Conservation (phyloP, 2,888 invertebrate species). For the Oligia fasciuncula region DNA sequence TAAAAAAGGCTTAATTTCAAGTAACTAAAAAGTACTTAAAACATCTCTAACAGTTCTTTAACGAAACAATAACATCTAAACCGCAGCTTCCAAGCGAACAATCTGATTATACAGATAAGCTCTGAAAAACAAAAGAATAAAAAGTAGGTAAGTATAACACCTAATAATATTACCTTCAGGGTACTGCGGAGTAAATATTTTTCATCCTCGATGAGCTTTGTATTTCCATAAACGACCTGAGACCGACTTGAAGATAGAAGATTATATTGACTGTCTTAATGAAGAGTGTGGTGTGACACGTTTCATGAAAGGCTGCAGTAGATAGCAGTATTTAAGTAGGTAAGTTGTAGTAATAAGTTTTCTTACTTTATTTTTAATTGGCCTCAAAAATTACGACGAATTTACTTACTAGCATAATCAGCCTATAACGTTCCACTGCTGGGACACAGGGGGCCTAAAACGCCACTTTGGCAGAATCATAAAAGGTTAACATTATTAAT, state of each 20-base stretch:
- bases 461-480: too few species aligned
- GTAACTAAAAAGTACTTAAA: slow-evolving; percentile 18
- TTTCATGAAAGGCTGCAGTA: neutral
- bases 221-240: neutral
- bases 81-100: slow-evolving; percentile 12
- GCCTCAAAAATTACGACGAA: too few species aligned
- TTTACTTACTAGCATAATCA: too few species aligned
- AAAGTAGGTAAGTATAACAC: slow-evolving; percentile 26
- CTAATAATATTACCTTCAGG: slow-evolving; percentile 37
- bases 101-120: slow-evolving; percentile 55
- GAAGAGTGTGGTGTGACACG: neutral
- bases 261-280: neutral
- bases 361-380: too few species aligned
- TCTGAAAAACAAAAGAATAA: slow-evolving; percentile 8
- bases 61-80: slow-evolving; percentile 34
- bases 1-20: neutral
- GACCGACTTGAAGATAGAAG: neutral
- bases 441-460: too few species aligned
- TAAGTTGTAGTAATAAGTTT: too few species aligned
- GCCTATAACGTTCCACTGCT: too few species aligned
- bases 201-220: slow-evolving; percentile 2
- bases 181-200: slow-evolving; percentile 35
- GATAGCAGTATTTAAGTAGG: neutral
- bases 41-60: slow-evolving; percentile 9
- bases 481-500: too few species aligned